These are phyloP conservation scores for Neogobius melanostomus DNA, from an alignment of 2,113 vertebrate genomes.

Conservation along the genomic window DNA sequence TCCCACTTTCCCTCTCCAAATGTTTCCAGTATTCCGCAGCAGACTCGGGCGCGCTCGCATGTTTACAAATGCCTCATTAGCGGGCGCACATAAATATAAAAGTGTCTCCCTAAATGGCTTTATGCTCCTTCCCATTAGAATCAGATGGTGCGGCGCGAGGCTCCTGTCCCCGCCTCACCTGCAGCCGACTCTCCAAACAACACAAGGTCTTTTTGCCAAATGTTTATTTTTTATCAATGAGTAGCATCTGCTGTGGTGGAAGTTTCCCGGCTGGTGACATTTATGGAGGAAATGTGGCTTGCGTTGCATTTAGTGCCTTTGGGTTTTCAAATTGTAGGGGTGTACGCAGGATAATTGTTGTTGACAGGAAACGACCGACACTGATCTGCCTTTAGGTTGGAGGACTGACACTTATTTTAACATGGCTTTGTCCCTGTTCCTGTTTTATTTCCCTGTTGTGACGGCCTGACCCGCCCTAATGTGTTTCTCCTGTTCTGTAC, in stretches of 20 bases:
- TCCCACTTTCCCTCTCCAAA: background rate
- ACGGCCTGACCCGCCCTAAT: too few relatives aligned
- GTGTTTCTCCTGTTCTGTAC: too few relatives aligned
- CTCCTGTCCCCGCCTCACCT: constrained; percentile 13
- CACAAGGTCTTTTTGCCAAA: background rate
- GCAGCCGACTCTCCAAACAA: background rate
- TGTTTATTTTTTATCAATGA: constrained; percentile 5
- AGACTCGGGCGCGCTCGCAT: constrained; percentile 23
- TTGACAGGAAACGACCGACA: background rate
- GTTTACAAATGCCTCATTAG: constrained; percentile 58
- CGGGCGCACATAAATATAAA: constrained; percentile 41
- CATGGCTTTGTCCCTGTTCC: too few relatives aligned
- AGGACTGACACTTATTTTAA: background rate
- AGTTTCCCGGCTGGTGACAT: background rate
- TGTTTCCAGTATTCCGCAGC: constrained; percentile 6
- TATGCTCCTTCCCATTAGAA: constrained; percentile 35
- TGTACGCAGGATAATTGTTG: background rate
- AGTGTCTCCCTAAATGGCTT: constrained; percentile 38
- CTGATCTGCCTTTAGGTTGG: background rate
- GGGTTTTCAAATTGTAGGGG: background rate
- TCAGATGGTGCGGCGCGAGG: constrained; percentile 31
- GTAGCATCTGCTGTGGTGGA: constrained; percentile 1
- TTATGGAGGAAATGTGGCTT: background rate
- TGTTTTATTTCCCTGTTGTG: too few relatives aligned
- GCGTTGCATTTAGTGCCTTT: background rate